A percentile compares a stretch with the other conserved stretches of the same genome.
Evolutionary conservation across 2,797 vertebrate species (phyloP).

Genomic region (Ceyx erithaca): DNA sequence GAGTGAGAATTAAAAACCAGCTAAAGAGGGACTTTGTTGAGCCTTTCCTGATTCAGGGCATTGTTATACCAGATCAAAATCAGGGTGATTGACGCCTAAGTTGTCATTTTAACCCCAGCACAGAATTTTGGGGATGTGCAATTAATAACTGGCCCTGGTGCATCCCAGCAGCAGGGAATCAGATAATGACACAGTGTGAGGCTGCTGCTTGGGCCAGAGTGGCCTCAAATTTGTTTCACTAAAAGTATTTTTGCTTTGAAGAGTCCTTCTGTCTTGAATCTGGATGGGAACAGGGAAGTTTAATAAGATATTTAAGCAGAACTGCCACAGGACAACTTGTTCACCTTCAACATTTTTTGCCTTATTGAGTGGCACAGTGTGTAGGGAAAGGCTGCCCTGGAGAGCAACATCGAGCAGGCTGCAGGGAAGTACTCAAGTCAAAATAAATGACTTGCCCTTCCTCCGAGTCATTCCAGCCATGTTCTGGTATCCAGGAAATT

Average conservation of each 20-base stretch:
- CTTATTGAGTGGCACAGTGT: neutral
- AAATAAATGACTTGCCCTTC: neutral
- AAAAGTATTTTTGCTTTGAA: neutral
- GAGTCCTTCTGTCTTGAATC: neutral
- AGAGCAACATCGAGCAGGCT: neutral
- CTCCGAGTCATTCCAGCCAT: neutral
- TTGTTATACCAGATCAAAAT: conserved; percentile 39
- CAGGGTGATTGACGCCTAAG: conserved; percentile 35
- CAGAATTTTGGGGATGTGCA: neutral
- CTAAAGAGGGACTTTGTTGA: neutral
- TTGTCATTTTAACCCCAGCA: conserved; percentile 43
- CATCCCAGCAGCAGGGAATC: neutral
- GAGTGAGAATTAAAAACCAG: conserved; percentile 1
- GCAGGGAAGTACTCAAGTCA: neutral
- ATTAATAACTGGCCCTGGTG: neutral
- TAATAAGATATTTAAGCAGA: neutral
- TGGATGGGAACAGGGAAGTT: neutral
- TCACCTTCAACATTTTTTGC: neutral
- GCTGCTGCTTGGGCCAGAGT: neutral
- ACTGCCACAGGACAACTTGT: neutral
- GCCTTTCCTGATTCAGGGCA: neutral
- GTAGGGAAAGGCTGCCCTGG: accelerated
- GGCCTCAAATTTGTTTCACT: neutral
- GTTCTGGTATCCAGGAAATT: neutral
- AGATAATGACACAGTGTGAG: neutral